Percentiles rank a stretch among this genome's conserved stretches.
These are phyloP conservation scores for Hypotaenidia okinawae DNA, from an alignment of 2,797 vertebrate species.

Conservation along the genomic window DNA sequence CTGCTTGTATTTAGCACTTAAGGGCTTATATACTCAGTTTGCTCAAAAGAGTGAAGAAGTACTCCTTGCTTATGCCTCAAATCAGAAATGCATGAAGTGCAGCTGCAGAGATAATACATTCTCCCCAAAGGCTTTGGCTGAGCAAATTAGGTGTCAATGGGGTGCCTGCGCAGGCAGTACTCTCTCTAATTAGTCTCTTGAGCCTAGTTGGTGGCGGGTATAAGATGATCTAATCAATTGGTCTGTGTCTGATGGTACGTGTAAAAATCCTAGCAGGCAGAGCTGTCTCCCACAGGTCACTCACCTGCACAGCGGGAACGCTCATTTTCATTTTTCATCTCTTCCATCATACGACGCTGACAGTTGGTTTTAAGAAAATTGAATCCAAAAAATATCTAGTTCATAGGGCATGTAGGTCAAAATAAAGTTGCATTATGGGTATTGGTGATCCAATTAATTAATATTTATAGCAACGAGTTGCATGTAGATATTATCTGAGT, in stretches of 20 bases:
- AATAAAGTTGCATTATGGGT: constrained; percentile 83
- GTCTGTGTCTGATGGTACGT: constrained; percentile 84
- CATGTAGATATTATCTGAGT: constrained; percentile 72
- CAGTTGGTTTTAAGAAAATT: constrained; percentile 84
- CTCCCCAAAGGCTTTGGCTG: constrained; percentile 86
- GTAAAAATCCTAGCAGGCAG: constrained; percentile 83
- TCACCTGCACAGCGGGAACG: constrained; percentile 83
- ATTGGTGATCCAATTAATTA: constrained; percentile 80
- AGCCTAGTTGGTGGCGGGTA: constrained; percentile 87
- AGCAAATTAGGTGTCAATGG: constrained; percentile 91
- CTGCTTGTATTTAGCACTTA: constrained; percentile 79
- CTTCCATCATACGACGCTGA: constrained; percentile 81
- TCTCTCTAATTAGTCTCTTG: constrained; percentile 89
- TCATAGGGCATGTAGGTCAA: constrained; percentile 81
- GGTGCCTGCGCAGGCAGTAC: constrained; percentile 85
- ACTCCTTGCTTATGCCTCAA: constrained; percentile 79
- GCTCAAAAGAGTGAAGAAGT: constrained; percentile 78
- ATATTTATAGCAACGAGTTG: constrained; percentile 76
- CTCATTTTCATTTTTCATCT: constrained; percentile 86
- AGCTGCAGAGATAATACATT: constrained; percentile 88
- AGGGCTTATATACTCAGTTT: constrained; percentile 78
- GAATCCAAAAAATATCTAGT: constrained; percentile 83
- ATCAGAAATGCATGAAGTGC: constrained; percentile 86
- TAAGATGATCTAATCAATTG: constrained; percentile 89
- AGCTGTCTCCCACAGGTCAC: constrained; percentile 86